Evolutionary conservation across 2,888 invertebrate genomes (phyloP), one percentile per base, ranked within the genome.

Genomic region (Hirtodrosophila trivittata): DNA sequence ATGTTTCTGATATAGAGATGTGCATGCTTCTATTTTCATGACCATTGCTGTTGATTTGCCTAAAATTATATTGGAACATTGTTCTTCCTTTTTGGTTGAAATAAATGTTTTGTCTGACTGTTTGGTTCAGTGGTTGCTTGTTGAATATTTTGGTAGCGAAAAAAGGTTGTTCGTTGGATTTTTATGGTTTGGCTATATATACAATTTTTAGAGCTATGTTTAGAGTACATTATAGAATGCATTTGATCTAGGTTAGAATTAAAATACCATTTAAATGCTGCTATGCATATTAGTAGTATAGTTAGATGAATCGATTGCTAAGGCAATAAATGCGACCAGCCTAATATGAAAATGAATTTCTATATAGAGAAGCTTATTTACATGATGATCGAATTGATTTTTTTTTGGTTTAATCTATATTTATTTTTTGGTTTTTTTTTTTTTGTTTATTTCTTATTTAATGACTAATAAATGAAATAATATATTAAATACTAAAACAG

Each of bases 161-260:
- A 80, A 87, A 87, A 80, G 80, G 80, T 87, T 71, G 51, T 65
- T 80, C 65, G 78, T 80, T 80, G 80, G 80, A 80, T 87, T 80
- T 67, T 82, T 41, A 77, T 65, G 50, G 67, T 77, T 67, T 77
- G 42, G 43, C n/a, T n/a, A n/a, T 78, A 86, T 78, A 56, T 81
- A 86, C 85, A 84, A 26, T 80, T 74, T 47, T 74, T 47, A n/a
- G n/a, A 64, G 41, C 74, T 80, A 55, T n/a, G 51, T 71, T 60
- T 62, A 42, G 49, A 45, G 13, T 55, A 37, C 32, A 30, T 57
- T 59, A n/a, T 75, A 64, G 6, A 65, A 82, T 62, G 56, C 25
- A 45, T 69, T 74, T 63, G 32, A 28, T 63, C 66, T 77, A 69
- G 57, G 46, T n/a, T n/a, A n/a, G n/a, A n/a, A n/a, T 58, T 77